A percentile compares a stretch with the other conserved stretches of the same genome.
These are phyloP conservation scores for Bombycilla garrulus DNA, from an alignment of 2,113 vertebrate species.

Conservation along the genomic window DNA sequence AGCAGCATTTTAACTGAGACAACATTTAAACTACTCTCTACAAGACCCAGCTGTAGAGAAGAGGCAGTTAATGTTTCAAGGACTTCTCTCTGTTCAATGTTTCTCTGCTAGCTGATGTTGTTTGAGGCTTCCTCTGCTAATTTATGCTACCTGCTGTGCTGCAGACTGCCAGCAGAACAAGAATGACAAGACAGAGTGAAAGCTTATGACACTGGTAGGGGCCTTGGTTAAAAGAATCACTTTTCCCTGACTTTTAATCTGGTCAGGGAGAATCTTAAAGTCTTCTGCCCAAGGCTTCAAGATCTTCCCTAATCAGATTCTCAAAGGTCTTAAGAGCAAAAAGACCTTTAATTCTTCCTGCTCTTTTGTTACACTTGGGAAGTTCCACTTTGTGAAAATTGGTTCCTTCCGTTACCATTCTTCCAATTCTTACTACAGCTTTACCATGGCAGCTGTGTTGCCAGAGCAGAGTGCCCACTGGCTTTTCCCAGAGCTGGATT, in stretches of 20 bases:
- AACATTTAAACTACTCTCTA: neutral
- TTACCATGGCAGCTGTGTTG: fast-evolving
- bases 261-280: no score
- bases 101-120: neutral
- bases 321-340: neutral
- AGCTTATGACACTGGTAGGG: fast-evolving
- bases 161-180: neutral
- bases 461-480: neutral
- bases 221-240: neutral
- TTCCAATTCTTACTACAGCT: neutral
- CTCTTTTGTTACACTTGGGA: neutral
- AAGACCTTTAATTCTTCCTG: neutral
- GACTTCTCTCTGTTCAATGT: neutral
- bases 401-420: neutral
- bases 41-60: neutral
- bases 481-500: neutral
- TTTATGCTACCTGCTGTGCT: neutral
- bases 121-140: neutral
- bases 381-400: neutral
- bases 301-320: neutral
- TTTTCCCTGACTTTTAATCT: neutral
- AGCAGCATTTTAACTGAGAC: neutral
- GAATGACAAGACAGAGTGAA: neutral
- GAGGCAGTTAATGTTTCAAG: neutral
- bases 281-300: neutral